phyloP scores from a whole-genome alignment of 2,888 invertebrate species.

The Drosophila anomalipes region DNA sequence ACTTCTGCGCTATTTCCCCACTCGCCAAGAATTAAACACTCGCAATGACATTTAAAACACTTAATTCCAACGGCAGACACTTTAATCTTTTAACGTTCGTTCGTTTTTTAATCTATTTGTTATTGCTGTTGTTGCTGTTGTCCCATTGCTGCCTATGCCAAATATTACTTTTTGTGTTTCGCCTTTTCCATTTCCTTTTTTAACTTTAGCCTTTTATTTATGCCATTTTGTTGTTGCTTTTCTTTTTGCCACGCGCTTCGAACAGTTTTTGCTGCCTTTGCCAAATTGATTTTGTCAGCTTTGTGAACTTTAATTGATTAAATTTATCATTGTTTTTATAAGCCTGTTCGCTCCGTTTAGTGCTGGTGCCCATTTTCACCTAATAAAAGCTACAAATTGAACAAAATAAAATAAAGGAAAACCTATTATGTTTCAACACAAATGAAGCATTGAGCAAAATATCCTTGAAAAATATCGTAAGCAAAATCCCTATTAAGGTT shows the following conservation, averaged over 20 bases:
- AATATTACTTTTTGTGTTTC: conserved; percentile 63
- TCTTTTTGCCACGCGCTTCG: conserved; percentile 29
- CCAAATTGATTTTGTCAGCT: conserved; percentile 67
- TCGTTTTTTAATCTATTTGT: conserved; percentile 61
- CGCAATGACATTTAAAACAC: conserved; percentile 77
- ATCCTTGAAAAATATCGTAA: background rate
- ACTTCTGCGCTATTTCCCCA: conserved; percentile 1
- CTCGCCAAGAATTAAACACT: conserved; percentile 74
- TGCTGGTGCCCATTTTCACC: conserved; percentile 43
- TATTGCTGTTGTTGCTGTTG: conserved; percentile 31
- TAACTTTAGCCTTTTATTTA: conserved; percentile 48
- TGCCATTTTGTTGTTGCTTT: conserved; percentile 36
- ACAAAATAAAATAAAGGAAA: conserved; percentile 18
- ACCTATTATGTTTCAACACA: background rate
- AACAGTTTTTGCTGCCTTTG: conserved; percentile 44
- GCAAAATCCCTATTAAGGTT: background rate
- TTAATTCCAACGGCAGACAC: conserved; percentile 76
- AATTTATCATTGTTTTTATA: conserved; percentile 62
- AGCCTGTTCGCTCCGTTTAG: conserved; percentile 17
- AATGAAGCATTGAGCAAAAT: background rate
- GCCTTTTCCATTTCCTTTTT: conserved; percentile 22
- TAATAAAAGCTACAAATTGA: conserved; percentile 49
- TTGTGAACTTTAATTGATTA: conserved; percentile 63
- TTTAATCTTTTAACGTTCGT: conserved; percentile 78
- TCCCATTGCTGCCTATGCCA: conserved; percentile 51